Percentiles rank a stretch among this genome's conserved stretches.
These are phyloP conservation scores for Enteromius thamalakanensis DNA, from an alignment of 2,797 vertebrate genomes.

Conservation along the genomic window DNA sequence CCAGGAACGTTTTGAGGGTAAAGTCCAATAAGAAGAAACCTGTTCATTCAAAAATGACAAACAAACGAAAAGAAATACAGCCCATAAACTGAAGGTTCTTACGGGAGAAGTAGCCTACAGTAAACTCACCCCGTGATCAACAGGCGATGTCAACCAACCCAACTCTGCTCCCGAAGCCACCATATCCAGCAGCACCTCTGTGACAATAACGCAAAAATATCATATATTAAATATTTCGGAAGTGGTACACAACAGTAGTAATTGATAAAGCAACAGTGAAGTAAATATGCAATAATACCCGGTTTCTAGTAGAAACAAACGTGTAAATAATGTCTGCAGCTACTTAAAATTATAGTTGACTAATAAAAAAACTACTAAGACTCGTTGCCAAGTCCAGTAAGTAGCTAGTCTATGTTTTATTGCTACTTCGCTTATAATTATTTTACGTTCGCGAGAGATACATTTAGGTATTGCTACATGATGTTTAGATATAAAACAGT, in stretches of 20 bases:
- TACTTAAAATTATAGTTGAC: neutral
- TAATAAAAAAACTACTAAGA: neutral
- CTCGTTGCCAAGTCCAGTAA: neutral
- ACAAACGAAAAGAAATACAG: conserved; percentile 53
- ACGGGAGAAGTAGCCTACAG: neutral
- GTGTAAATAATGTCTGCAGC: neutral
- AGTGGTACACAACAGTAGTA: neutral
- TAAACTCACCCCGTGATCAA: conserved; percentile 86
- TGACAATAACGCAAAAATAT: conserved; percentile 37
- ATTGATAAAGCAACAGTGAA: neutral
- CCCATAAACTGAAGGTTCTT: neutral
- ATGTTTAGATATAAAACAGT: neutral
- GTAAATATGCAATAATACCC: neutral
- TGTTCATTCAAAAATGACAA: conserved; percentile 30
- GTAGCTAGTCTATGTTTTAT: neutral
- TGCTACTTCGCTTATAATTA: neutral
- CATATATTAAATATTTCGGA: neutral
- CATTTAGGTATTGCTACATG: neutral
- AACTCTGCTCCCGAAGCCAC: conserved; percentile 87
- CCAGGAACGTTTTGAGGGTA: conserved; percentile 60
- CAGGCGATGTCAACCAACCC: conserved; percentile 92
- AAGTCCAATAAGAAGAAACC: conserved; percentile 49
- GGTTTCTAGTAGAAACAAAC: neutral
- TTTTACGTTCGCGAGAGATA: too few species aligned
- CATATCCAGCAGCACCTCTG: conserved; percentile 94